Evolutionary conservation across 2,797 vertebrate genomes (phyloP).

Genomic region (Fundulus diaphanus): DNA sequence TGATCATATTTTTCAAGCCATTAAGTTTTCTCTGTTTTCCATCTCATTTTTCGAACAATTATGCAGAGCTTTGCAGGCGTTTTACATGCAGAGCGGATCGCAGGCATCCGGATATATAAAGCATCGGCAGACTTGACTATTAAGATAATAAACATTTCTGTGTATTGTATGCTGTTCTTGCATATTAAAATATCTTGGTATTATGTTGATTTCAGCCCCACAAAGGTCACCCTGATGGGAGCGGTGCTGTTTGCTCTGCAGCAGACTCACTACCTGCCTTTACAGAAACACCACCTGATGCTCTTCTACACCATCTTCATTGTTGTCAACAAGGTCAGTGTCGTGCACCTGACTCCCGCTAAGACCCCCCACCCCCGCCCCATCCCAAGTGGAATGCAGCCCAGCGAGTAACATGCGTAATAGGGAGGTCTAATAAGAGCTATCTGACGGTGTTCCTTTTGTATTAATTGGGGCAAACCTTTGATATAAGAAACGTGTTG

Average conservation of each 20-base stretch:
- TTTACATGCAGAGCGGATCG: neutral
- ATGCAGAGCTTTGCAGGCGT: neutral
- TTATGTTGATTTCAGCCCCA: conserved; percentile 80
- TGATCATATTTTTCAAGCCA: too few relatives aligned
- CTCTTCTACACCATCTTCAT: conserved; percentile 91
- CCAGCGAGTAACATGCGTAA: neutral
- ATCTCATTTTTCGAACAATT: too few relatives aligned
- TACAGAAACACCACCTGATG: conserved; percentile 89
- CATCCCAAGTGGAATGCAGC: conserved; percentile 1
- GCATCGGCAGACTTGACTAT: neutral
- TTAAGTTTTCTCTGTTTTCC: too few relatives aligned
- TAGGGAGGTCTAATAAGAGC: neutral
- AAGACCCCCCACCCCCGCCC: too few relatives aligned
- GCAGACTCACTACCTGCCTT: conserved; percentile 83
- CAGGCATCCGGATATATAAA: neutral
- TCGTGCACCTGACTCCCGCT: neutral
- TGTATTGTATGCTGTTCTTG: neutral
- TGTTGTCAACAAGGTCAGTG: conserved; percentile 90
- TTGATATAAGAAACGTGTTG: conserved; percentile 18
- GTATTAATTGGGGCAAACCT: conserved; percentile 17
- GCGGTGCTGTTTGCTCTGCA: conserved; percentile 94
- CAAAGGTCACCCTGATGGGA: conserved; percentile 92
- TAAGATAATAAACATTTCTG: neutral
- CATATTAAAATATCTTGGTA: neutral
- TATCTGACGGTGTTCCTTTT: neutral